These are phyloP conservation scores for Dinocampus coccinellae DNA, from an alignment of 2,888 invertebrate species.

Conservation along the genomic window DNA sequence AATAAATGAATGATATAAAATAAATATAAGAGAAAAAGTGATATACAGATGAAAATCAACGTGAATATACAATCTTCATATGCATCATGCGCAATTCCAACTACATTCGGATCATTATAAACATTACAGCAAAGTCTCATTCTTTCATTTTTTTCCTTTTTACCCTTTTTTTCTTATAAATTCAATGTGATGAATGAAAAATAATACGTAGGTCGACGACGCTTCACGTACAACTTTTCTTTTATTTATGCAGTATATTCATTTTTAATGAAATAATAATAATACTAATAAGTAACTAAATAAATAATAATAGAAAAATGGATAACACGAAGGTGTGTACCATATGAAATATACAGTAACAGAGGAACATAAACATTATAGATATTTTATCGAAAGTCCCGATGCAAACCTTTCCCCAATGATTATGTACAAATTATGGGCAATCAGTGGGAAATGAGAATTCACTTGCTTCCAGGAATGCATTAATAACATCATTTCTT, in stretches of 20 bases:
- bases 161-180: conserved; percentile 8
- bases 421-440: conserved; percentile 60
- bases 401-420: conserved; percentile 50
- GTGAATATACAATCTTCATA: neutral
- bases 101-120: conserved; percentile 43
- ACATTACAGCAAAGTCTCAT: conserved; percentile 35
- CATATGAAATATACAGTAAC: neutral
- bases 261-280: conserved; percentile 18
- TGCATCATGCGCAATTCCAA: neutral
- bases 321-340: neutral
- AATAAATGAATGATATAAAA: too few relatives aligned
- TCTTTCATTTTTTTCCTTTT: conserved; percentile 18
- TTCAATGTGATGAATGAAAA: conserved; percentile 22
- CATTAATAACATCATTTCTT: conserved; percentile 60
- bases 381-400: conserved; percentile 45
- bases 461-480: conserved; percentile 58
- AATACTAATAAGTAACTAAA: neutral
- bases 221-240: neutral
- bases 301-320: neutral
- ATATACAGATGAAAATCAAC: too few relatives aligned
- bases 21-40: conserved; percentile 37
- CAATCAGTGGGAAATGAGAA: conserved; percentile 58
- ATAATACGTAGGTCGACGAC: conserved; percentile 2
- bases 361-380: conserved; percentile 29
- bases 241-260: conserved; percentile 15